A percentile compares a stretch with the other conserved stretches of the same genome.
Conservation (phyloP, 2,888 invertebrate genomes). For the Tigriopus californicus region DNA sequence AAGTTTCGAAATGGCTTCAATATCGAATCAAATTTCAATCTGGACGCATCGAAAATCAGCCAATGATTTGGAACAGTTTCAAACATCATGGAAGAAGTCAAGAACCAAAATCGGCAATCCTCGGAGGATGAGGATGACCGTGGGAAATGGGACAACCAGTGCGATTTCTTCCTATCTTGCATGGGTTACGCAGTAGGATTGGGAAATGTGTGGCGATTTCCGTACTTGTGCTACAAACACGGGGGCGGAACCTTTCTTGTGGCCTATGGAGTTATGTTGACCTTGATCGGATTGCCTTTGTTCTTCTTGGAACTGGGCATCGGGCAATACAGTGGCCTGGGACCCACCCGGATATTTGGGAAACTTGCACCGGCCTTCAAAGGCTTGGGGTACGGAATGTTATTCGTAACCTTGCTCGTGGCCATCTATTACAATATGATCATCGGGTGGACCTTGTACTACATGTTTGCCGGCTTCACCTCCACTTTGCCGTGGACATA, state of each 20-base stretch:
- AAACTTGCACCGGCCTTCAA: slow-evolving; percentile 16
- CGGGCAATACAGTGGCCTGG: slow-evolving; percentile 58
- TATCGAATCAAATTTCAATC: too few species aligned
- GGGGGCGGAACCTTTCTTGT: slow-evolving; percentile 42
- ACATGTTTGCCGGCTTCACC: slow-evolving; percentile 34
- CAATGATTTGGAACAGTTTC: too few species aligned
- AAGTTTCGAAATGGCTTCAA: too few species aligned
- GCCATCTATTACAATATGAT: slow-evolving; percentile 57
- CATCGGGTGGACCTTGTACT: slow-evolving; percentile 56
- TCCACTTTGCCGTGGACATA: background rate
- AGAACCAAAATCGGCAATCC: too few species aligned
- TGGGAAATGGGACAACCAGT: slow-evolving; percentile 41
- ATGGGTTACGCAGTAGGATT: slow-evolving; percentile 41
- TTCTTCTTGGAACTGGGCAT: slow-evolving; percentile 67
- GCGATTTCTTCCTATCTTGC: slow-evolving; percentile 42
- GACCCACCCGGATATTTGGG: slow-evolving; percentile 36
- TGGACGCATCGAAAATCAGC: too few species aligned
- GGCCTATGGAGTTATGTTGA: slow-evolving; percentile 55
- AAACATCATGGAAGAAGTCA: too few species aligned
- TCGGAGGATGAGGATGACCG: slow-evolving; percentile 25
- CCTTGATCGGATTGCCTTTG: slow-evolving; percentile 56
- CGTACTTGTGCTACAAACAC: slow-evolving; percentile 41
- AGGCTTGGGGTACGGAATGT: slow-evolving; percentile 54
- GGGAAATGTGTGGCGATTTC: slow-evolving; percentile 43
- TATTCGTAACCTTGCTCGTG: slow-evolving; percentile 49